phyloP scores from a whole-genome alignment of 2,113 vertebrate species.

The Upupa epops region DNA sequence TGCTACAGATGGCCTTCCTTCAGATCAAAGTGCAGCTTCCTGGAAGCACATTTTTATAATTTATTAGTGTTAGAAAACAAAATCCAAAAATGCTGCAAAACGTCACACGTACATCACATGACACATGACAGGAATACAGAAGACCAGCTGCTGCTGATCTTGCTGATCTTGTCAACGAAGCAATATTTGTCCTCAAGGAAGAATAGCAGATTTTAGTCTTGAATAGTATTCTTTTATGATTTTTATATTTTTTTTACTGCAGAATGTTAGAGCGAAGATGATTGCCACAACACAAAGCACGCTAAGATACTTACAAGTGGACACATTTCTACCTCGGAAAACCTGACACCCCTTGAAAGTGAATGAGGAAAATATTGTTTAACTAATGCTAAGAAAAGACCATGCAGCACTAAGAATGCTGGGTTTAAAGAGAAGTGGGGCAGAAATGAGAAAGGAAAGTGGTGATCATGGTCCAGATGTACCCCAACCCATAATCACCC shows the following conservation, averaged over 20 bases:
- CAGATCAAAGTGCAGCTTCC: conserved; percentile 1
- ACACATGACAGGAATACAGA: neutral
- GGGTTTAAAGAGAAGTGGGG: neutral
- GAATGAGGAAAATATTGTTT: neutral
- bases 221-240: neutral
- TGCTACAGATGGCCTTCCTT: neutral
- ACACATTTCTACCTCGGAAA: neutral
- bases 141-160: neutral
- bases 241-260: neutral
- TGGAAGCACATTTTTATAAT: conserved; percentile 37
- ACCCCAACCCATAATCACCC: neutral
- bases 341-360: neutral
- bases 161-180: neutral
- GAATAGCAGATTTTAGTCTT: neutral
- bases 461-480: neutral
- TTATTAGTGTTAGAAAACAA: conserved; percentile 16
- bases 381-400: neutral
- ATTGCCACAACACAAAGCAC: neutral
- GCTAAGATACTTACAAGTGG: neutral
- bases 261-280: neutral
- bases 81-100: neutral
- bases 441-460: neutral
- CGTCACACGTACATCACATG: neutral
- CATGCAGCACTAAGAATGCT: neutral
- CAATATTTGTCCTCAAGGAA: neutral